Base-by-base conservation (phyloP, 2,113 vertebrate species). In the Excalfactoria chinensis region DNA sequence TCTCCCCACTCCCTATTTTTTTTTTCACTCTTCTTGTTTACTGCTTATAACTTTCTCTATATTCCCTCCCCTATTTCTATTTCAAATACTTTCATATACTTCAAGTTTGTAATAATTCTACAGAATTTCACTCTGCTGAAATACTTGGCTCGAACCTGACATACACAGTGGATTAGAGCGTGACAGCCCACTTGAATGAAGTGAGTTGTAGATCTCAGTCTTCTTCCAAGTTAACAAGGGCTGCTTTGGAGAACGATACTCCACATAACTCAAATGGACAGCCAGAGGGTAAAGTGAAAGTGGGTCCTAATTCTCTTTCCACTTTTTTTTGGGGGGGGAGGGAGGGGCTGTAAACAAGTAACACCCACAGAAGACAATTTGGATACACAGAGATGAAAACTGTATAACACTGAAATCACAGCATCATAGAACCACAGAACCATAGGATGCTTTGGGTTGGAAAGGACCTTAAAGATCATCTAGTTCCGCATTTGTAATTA, bases 91-190 rank as follows among this genome's bases (percentile, higher is more conserved):
- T 92, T 84, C 41, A 15, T 34, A 10, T 68, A 30, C 58, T 72
- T 73, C 32, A n/a, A 10, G 15, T 85, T 83, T 63, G 79, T 20
- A 23, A 53, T 40, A 78, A 66, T 43, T 63, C 74, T 72, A 68
- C 71, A 89, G 67, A 84, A 64, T 78, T 94, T 68, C 53, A 76
- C 25, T 81, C 78, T 81, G 80, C 86, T 84, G 63, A 72, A 67
- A 72, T 55, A 23, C 64, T 77, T 92, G 78, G 30, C 46, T 86
- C 59, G 64, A 88, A 49, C 69, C 46, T 76, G 90, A 46, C 75
- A 53, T 23, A 70, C 53, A 51, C 72, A 76, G 70, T 8, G 0
- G 72, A 91, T 88, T 1, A 71, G 70, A 16, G 11, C 82, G 84
- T 2, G 1, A 84, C 78, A 89, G 56, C 71, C 71, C 85, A 56